Evolutionary conservation across 2,113 vertebrate species (phyloP).

Genomic region (Columba livia): DNA sequence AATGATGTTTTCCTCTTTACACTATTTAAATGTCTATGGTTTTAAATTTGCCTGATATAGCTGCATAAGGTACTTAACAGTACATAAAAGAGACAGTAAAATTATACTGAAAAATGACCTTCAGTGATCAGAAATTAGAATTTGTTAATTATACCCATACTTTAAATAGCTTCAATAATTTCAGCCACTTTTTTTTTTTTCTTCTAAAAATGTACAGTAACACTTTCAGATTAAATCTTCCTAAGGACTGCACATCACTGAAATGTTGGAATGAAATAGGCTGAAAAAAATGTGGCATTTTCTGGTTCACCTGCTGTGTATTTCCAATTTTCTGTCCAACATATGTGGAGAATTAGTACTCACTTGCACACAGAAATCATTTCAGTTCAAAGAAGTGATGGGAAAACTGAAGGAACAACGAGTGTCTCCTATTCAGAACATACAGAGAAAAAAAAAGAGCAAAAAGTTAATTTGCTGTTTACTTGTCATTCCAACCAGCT

Average conservation of each 20-base stretch:
- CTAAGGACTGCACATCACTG: background rate
- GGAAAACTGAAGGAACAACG: background rate
- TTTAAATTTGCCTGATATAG: background rate
- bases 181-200: background rate
- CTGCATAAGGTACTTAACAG: background rate
- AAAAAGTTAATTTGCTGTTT: background rate
- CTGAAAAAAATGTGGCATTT: constrained; percentile 23
- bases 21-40: background rate
- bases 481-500: background rate
- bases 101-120: background rate
- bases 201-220: background rate
- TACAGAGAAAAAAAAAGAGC: background rate
- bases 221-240: background rate
- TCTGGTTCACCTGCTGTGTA: constrained; percentile 7
- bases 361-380: background rate
- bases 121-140: background rate
- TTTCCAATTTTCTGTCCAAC: background rate
- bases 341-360: background rate
- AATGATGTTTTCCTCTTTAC: background rate
- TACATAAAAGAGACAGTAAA: background rate
- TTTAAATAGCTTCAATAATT: background rate
- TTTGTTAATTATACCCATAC: background rate
- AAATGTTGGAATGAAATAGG: background rate
- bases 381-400: background rate
- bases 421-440: background rate